Base-by-base conservation (phyloP, 2,888 invertebrate genomes). In the Copidosoma aretas region DNA sequence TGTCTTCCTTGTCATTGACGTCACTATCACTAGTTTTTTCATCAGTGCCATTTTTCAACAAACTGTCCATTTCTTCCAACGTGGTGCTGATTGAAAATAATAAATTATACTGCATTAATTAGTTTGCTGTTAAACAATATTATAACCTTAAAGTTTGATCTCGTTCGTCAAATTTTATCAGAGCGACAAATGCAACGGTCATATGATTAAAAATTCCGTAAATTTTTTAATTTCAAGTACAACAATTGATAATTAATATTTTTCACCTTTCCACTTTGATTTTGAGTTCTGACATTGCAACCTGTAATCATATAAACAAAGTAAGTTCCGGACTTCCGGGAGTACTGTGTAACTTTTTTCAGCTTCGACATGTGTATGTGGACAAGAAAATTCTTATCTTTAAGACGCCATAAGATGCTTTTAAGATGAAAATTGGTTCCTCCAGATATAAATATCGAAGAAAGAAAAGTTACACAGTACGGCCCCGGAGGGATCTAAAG, bases 1-100 rank as follows among this genome's bases (percentile, higher is more conserved):
- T 60, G 68, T 76, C 78, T 32, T 82, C 81, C 24, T 82, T 81
- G 0, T 63, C 10, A 63, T 80, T 81, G 22, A 81, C 81, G 0
- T 63, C 12, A 63, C 80, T 81, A 17, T 70, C 54, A 58, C 78
- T 76, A 10, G 66, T 41, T 54, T 79, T 80, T 17, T 81, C 80
- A 1, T 78, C 80, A 4, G 60, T n/a, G 10, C 67, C 57, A 66
- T 73, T 77, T 21, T 65, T 72, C 39, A 72, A 72, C 0, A 73
- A 52, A 63, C 70, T 75, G 17, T 80, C 79, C 41, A 71, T 65
- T 41, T 25, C 67, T 66, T 73, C 74, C 14, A 61, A 15, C 12
- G 66, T 41, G 14, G 72, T 76, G 43, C 52, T 67, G 60, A 54
- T 64, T n/a, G n/a, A n/a, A 60, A 66, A 61, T 52, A 52, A 52